A percentile compares a stretch with the other conserved stretches of the same genome.
Conservation (phyloP, 2,113 vertebrate species). For the Megaceryle maxima region DNA sequence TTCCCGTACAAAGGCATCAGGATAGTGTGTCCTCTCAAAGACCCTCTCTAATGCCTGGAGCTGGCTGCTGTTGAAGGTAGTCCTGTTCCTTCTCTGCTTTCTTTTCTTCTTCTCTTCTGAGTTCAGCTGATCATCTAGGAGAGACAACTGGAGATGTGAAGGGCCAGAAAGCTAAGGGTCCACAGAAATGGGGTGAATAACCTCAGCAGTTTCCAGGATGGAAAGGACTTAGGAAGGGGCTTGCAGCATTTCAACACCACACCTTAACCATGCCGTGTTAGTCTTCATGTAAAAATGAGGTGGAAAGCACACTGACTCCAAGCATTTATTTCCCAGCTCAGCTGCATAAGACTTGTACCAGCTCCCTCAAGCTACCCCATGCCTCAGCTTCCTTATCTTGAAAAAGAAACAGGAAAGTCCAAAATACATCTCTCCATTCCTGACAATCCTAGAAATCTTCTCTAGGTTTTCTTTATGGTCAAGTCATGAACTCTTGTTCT, state of each 20-base stretch:
- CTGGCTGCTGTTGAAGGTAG: slow-evolving; percentile 98
- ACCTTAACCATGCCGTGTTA: rapidly evolving
- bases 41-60: slow-evolving; percentile 96
- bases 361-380: background rate
- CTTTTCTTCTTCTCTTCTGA: slow-evolving; percentile 97
- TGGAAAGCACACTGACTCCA: background rate
- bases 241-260: background rate
- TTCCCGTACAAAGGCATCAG: slow-evolving; percentile 95
- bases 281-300: background rate
- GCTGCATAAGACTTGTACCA: rapidly evolving
- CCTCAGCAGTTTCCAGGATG: background rate
- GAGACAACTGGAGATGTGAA: background rate
- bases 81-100: slow-evolving; percentile 95
- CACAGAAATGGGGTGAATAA: background rate
- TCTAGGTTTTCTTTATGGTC: background rate
- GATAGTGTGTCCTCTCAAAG: slow-evolving; percentile 97
- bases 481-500: background rate
- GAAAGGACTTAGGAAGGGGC: background rate
- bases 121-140: slow-evolving; percentile 92
- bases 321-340: background rate
- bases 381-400: background rate
- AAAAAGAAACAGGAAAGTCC: background rate
- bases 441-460: background rate
- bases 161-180: background rate
- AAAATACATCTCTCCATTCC: background rate